phyloP scores from a whole-genome alignment of 2,797 vertebrate species.

The Galagoides demidoff region DNA sequence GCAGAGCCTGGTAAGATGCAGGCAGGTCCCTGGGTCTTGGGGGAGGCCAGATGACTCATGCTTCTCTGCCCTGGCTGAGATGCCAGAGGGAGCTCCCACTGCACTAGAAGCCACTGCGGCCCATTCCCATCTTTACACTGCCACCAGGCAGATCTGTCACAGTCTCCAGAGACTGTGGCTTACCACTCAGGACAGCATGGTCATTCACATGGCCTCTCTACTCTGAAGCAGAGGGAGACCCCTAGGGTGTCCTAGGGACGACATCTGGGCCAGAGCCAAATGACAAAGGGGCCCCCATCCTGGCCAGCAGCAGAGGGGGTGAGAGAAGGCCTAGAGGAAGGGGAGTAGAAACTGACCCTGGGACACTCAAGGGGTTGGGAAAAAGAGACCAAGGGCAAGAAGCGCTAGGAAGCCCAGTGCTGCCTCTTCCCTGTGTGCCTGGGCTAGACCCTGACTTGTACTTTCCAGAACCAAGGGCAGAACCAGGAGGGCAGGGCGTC shows the following conservation, averaged over 20 bases:
- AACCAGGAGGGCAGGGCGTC: too few species aligned
- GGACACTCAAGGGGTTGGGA: neutral
- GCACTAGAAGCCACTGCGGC: accelerated
- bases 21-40: neutral
- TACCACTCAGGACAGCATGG: too few species aligned
- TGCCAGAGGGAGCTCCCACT: neutral
- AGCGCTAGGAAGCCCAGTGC: neutral
- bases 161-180: neutral
- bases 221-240: neutral
- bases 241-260: neutral
- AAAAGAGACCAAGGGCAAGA: neutral
- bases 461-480: neutral
- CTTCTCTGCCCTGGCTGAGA: neutral
- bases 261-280: too few species aligned
- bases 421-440: neutral
- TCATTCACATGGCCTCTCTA: neutral
- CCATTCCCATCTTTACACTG: accelerated
- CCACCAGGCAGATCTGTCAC: neutral
- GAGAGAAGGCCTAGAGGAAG: neutral
- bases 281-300: accelerated
- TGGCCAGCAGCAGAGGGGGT: neutral
- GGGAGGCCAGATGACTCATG: neutral
- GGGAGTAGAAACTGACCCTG: neutral
- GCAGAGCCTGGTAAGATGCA: neutral
- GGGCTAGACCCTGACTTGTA: neutral